Evolutionary conservation across 2,797 vertebrate genomes (phyloP).

Genomic region (Phataginus tetradactyla): DNA sequence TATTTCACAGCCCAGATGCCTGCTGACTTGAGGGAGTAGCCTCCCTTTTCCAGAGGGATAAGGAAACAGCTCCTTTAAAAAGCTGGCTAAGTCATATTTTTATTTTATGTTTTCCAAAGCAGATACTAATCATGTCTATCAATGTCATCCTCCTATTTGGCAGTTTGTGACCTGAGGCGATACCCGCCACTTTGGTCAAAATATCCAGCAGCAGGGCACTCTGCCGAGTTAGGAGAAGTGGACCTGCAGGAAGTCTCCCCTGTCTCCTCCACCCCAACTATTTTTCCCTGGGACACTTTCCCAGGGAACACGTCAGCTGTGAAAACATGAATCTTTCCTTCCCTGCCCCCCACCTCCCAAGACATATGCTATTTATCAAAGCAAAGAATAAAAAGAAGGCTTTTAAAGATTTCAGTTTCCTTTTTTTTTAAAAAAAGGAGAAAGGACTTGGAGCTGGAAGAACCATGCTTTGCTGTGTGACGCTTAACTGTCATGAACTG

Average conservation of each 20-base stretch:
- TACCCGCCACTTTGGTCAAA: not conserved
- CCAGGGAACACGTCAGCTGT: conserved; percentile 78
- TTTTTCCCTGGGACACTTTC: conserved; percentile 67
- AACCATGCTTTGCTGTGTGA: conserved; percentile 48
- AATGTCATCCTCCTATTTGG: not conserved
- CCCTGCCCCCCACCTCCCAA: conserved; percentile 49
- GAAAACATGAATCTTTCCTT: conserved; percentile 81
- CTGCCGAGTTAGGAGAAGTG: not conserved
- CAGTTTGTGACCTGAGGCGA: not conserved
- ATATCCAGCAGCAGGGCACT: not conserved
- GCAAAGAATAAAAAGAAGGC: conserved; percentile 74
- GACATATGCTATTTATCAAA: conserved; percentile 80
- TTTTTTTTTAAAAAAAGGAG: conserved; percentile 58
- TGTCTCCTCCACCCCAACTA: not conserved
- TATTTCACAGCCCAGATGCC: not conserved
- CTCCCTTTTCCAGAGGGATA: not conserved
- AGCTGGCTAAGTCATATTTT: not conserved
- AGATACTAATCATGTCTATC: not conserved
- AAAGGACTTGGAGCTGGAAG: not conserved
- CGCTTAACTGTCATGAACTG: not conserved
- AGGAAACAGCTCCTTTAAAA: not conserved
- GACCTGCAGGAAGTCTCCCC: not conserved
- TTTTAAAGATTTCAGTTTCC: conserved; percentile 75
- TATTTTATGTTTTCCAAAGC: not conserved
- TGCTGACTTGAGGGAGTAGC: not conserved